A percentile compares a stretch with the other conserved stretches of the same genome.
Evolutionary conservation across 2,888 invertebrate species (phyloP).

Genomic region (Empis stercorea): DNA sequence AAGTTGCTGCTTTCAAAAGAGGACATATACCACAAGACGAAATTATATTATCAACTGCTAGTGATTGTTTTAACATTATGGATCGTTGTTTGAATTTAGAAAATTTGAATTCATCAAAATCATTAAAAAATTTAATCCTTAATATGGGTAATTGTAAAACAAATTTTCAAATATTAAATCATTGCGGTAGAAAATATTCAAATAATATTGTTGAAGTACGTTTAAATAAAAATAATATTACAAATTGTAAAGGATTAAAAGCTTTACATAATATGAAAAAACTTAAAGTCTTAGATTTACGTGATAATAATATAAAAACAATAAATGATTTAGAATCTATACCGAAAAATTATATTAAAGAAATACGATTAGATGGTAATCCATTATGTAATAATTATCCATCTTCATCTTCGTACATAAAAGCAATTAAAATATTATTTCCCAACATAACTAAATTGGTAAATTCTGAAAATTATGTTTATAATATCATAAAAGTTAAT

Average conservation of each 20-base stretch:
- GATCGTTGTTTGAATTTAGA: constrained; percentile 12
- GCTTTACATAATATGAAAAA: constrained; percentile 9
- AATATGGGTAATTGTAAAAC: constrained; percentile 6
- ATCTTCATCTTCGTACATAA: constrained; percentile 7
- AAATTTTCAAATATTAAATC: constrained; percentile 5
- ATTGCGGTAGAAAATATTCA: constrained; percentile 7
- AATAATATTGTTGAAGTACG: constrained; percentile 9
- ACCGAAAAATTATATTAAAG: constrained; percentile 7
- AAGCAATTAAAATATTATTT: constrained; percentile 9
- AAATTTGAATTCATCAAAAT: constrained; percentile 6
- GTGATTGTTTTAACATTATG: constrained; percentile 8
- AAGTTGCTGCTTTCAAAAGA: constrained; percentile 8
- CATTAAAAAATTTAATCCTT: constrained; percentile 8
- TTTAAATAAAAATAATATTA: constrained; percentile 9
- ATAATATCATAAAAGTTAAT: no score
- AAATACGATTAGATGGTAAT: constrained; percentile 12
- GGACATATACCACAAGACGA: constrained; percentile 12
- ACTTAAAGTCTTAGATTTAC: constrained; percentile 12
- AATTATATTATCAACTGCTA: constrained; percentile 1
- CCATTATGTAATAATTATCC: constrained; percentile 11
- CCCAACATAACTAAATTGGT: constrained; percentile 11
- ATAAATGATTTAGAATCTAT: constrained; percentile 8
- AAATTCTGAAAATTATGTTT: neutral
- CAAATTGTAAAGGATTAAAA: constrained; percentile 10
- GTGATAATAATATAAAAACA: constrained; percentile 10